A percentile compares a stretch with the other conserved stretches of the same genome.
These are phyloP conservation scores for Rachycentron canadum DNA, from an alignment of 2,797 vertebrate species.

Conservation along the genomic window DNA sequence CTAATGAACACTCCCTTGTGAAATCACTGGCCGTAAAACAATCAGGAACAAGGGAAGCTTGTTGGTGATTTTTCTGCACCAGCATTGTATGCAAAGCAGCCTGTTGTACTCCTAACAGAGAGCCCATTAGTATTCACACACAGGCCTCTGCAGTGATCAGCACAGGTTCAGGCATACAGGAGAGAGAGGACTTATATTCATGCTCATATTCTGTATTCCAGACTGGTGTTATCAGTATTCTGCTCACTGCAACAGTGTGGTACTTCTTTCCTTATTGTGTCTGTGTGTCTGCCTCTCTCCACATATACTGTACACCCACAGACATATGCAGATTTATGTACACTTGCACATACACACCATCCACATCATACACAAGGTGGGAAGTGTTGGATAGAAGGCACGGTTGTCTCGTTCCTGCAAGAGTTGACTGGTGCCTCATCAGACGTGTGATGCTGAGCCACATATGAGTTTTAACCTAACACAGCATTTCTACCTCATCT, in stretches of 20 bases:
- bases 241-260: conserved; percentile 39
- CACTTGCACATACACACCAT: conserved; percentile 6
- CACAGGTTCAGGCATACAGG: conserved; percentile 58
- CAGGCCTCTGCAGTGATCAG: conserved; percentile 67
- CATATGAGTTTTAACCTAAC: conserved; percentile 6
- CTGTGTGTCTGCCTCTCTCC: conserved; percentile 23
- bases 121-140: conserved; percentile 71
- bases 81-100: conserved; percentile 65
- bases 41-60: conserved; percentile 25
- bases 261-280: conserved; percentile 16
- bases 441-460: neutral
- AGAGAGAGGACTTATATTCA: conserved; percentile 37
- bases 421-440: conserved; percentile 3
- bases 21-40: conserved; percentile 29
- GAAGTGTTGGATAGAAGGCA: conserved; percentile 15
- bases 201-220: conserved; percentile 51
- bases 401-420: conserved; percentile 13
- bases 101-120: conserved; percentile 34
- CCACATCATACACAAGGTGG: conserved; percentile 30
- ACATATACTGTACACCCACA: conserved; percentile 30
- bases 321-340: conserved; percentile 44
- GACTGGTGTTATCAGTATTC: conserved; percentile 61
- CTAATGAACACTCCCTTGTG: conserved; percentile 10
- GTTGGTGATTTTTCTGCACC: conserved; percentile 29
- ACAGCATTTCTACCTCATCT: neutral